These are phyloP conservation scores for Sebastes flavidus DNA, from an alignment of 2,797 vertebrate species.

Conservation along the genomic window DNA sequence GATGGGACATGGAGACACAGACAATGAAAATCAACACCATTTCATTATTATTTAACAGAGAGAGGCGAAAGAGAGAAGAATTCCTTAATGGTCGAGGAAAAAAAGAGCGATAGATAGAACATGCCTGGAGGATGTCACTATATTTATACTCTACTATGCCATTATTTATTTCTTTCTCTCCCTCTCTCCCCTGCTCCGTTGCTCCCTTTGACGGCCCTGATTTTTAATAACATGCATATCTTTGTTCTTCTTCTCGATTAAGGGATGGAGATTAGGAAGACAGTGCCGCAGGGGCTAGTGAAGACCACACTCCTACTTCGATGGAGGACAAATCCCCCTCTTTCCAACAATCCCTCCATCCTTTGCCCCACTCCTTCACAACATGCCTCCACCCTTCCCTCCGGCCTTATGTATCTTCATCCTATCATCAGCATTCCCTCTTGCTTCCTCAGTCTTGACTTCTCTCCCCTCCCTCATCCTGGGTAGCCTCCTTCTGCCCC, in stretches of 20 bases:
- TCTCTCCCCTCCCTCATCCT: slow-evolving; percentile 8
- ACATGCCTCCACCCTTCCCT: background rate
- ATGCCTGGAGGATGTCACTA: slow-evolving; percentile 67
- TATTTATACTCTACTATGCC: slow-evolving; percentile 69
- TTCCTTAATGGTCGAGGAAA: slow-evolving; percentile 52
- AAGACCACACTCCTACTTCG: slow-evolving; percentile 41
- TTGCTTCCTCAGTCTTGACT: slow-evolving; percentile 10
- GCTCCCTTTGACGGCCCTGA: slow-evolving; percentile 54
- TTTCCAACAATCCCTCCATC: slow-evolving; percentile 25
- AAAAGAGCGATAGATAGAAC: slow-evolving; percentile 54
- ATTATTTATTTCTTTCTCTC: slow-evolving; percentile 72
- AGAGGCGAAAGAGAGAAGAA: slow-evolving; percentile 26
- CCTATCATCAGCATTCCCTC: slow-evolving; percentile 38
- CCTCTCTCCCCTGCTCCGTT: slow-evolving; percentile 29
- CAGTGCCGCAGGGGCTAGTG: slow-evolving; percentile 43
- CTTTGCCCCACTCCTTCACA: background rate
- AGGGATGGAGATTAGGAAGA: slow-evolving; percentile 58
- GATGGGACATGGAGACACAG: slow-evolving; percentile 15
- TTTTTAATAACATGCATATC: slow-evolving; percentile 72
- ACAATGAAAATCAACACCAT: slow-evolving; percentile 59
- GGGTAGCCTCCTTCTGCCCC: slow-evolving; percentile 8
- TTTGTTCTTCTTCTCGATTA: slow-evolving; percentile 74
- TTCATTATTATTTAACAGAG: slow-evolving; percentile 62
- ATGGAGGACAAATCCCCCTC: slow-evolving; percentile 33
- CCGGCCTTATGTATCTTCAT: background rate